Conservation (phyloP, 2,888 invertebrate genomes). For the Sthenelais limicola region DNA sequence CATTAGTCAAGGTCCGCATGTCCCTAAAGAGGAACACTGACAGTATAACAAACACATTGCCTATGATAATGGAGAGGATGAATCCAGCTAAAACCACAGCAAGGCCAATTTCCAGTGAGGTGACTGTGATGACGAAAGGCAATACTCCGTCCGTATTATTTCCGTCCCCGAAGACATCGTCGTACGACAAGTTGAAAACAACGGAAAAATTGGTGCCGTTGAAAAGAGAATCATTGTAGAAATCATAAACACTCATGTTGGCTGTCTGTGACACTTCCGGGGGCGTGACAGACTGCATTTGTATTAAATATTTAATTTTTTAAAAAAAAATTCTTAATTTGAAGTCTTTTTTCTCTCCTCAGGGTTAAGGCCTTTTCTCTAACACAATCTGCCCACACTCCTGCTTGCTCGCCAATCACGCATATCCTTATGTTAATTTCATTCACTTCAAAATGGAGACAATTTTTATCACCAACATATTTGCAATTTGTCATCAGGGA, state of each 20-base stretch:
- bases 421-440: no score
- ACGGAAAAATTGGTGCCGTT: conserved; percentile 22
- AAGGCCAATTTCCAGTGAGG: conserved; percentile 38
- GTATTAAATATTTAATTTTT: no score
- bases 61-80: conserved; percentile 56
- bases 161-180: neutral
- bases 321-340: no score
- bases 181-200: neutral
- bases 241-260: conserved; percentile 19
- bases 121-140: conserved; percentile 31
- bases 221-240: conserved; percentile 16
- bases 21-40: conserved; percentile 69
- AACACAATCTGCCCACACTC: no score
- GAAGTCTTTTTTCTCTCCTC: no score
- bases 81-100: conserved; percentile 43
- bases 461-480: no score
- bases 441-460: no score
- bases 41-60: conserved; percentile 70
- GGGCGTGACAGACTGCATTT: no score
- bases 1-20: conserved; percentile 72
- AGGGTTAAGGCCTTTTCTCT: no score
- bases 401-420: no score
- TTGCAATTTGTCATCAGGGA: no score
- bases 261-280: no score
- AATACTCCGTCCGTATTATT: neutral